Base-by-base conservation (phyloP, 2,888 invertebrate species). In the Troides helena region DNA sequence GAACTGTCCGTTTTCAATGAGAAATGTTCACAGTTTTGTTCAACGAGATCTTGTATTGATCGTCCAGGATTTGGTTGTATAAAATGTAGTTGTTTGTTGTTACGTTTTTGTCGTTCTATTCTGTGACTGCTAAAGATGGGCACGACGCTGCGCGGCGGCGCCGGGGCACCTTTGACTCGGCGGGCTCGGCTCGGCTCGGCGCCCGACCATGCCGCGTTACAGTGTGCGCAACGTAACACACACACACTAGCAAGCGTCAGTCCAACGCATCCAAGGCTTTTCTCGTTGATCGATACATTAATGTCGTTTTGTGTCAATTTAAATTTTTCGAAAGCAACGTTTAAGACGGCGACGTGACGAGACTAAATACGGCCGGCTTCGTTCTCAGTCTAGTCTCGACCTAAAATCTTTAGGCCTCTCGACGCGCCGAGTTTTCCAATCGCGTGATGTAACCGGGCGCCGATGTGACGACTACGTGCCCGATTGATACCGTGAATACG, bases 401-500 rank as follows among this genome's bases (percentile, higher is more conserved):
- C 77, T 79, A 77, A 77, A 73, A 80, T 83, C 80, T 86, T 87
- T 83, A 81, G 84, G 82, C 81, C 81, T 81, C 78, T 76, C 76
- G 75, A 83, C 85, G 82, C 84, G 82, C 78, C 84, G 80, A 88
- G 86, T 86, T 91, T 90, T 90, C 88, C 88, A 87, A 87, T 85
- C 79, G 80, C 74, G 78, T 92, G 88, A 91, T 88, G 90, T 88
- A 89, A 92, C 81, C 77, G 80, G 90, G 89, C 92, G 91, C 90
- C 90, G 80, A 75, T 69, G 74, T 77, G 87, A 81, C 87, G 88
- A 81, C 80, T 77, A 72, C 73, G 74, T 74, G 74, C 76, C 70
- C 77, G 73, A 76, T 68, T 71, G 76, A 78, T 75, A 77, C 76
- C 74, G 73, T 74, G 79, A 78, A 78, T 76, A 77, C 74, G 73